A percentile compares a stretch with the other conserved stretches of the same genome.
phyloP scores from a whole-genome alignment of 2,797 vertebrate species.

The Vespertilio murinus region DNA sequence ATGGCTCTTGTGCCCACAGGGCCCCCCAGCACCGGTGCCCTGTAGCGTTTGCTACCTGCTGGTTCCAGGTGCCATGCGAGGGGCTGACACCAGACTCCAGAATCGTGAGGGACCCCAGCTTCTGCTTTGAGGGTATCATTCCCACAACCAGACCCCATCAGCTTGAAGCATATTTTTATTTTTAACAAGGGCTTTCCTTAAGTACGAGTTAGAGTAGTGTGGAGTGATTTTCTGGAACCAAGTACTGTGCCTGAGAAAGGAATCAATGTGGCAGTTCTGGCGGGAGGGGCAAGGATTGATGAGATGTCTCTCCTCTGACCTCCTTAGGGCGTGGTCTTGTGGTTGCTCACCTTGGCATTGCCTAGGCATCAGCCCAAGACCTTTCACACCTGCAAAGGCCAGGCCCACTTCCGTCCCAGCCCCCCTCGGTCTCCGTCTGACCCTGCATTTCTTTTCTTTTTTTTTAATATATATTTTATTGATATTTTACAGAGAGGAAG shows the following conservation, averaged over 20 bases:
- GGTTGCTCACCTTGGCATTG: not conserved
- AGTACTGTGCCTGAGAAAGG: not conserved
- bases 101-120: not conserved
- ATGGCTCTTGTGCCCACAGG: not conserved
- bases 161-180: conserved; percentile 15
- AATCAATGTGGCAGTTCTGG: conserved; percentile 18
- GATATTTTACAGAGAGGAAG: too few species aligned
- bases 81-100: not conserved
- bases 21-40: not conserved
- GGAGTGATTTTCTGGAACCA: conserved; percentile 13
- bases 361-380: not conserved
- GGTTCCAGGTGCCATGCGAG: not conserved
- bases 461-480: too few species aligned
- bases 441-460: not conserved
- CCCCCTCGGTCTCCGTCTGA: not conserved
- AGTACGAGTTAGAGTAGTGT: not conserved
- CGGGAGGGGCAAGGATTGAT: not conserved
- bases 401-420: not conserved
- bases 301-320: not conserved
- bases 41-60: not conserved
- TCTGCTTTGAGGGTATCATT: conserved; percentile 1
- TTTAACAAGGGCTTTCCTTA: not conserved
- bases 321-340: not conserved
- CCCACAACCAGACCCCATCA: not conserved
- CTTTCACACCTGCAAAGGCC: not conserved